Evolutionary conservation across 2,113 vertebrate genomes (phyloP), one percentile per base, ranked within the genome.

Genomic region (Mirza zaza): DNA sequence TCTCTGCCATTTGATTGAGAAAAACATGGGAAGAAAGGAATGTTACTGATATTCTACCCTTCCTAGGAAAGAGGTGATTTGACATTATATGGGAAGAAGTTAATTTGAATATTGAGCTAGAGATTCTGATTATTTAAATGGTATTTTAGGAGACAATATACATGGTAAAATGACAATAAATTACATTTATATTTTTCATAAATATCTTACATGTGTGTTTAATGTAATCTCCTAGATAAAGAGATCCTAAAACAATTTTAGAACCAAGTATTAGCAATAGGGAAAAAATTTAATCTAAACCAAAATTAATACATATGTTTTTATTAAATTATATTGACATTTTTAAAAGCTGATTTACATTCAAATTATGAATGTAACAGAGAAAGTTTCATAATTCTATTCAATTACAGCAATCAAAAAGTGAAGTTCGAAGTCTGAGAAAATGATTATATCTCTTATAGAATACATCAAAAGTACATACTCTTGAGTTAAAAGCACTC

Each of bases 331-430:
- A 68, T 82, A 87, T 84, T 81, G 36, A 86, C 91, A 95, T 97
- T 61, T 61, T 61, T 11, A 29, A 90, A 94, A 94, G 86, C 34
- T 61, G 61, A 39, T 97, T 97, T 97, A 75, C 61, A 95, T 87
- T 87, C 89, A 96, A 95, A 84, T 87, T 57, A 94, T 23, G 55
- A n/a, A 68, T 73, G 36, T 79, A 93, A 95, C 34, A 95, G 23
- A n/a, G 63, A 81, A 84, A 81, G 65, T 87, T 87, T 87, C n/a
- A 80, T 82, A 92, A 92, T 87, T 65, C 86, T 94, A 45, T 65
- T 20, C 90, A 93, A 97, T 97, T 97, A 87, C 2, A 87, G 36
- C n/a, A 97, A 95, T 96, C 76, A 95, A 86, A 95, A 97, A 55
- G 52, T 91, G 8, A 92, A 97, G 34, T 89, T 95, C n/a, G 70